These are phyloP conservation scores for Acronicta leporina DNA, from an alignment of 2,888 invertebrate genomes.

Conservation along the genomic window DNA sequence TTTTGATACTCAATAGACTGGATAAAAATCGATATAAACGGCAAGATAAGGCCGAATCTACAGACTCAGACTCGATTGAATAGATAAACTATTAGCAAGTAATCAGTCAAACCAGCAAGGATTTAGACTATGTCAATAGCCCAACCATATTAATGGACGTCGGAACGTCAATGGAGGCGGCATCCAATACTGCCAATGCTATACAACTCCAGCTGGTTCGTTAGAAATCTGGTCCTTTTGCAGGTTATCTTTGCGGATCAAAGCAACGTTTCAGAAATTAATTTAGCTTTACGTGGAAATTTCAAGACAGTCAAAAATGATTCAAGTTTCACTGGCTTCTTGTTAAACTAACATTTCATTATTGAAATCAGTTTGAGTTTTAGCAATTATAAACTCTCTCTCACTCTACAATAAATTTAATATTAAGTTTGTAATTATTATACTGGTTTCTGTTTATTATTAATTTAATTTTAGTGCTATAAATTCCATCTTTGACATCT, in stretches of 20 bases:
- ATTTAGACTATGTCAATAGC: slow-evolving; percentile 21
- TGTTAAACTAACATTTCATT: no score
- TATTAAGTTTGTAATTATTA: no score
- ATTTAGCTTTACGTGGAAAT: background rate
- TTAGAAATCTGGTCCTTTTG: slow-evolving; percentile 10
- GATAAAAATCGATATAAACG: background rate
- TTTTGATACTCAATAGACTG: no score
- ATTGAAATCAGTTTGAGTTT: no score
- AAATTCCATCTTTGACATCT: no score
- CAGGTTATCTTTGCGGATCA: background rate
- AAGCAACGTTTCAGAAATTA: slow-evolving; percentile 13
- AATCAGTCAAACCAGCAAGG: slow-evolving; percentile 16
- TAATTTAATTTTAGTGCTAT: no score
- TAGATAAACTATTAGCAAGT: slow-evolving; percentile 20
- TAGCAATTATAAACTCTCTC: no score
- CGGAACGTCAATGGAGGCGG: slow-evolving; percentile 9
- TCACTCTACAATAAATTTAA: no score
- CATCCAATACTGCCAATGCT: slow-evolving; percentile 29
- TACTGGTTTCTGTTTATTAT: no score
- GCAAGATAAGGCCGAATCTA: background rate
- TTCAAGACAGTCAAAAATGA: no score
- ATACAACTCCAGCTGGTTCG: slow-evolving; percentile 10
- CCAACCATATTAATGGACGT: slow-evolving; percentile 15
- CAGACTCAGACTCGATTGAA: background rate
- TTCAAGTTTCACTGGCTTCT: no score